Base-by-base conservation (phyloP, 2,113 vertebrate genomes). In the Perca fluviatilis region DNA sequence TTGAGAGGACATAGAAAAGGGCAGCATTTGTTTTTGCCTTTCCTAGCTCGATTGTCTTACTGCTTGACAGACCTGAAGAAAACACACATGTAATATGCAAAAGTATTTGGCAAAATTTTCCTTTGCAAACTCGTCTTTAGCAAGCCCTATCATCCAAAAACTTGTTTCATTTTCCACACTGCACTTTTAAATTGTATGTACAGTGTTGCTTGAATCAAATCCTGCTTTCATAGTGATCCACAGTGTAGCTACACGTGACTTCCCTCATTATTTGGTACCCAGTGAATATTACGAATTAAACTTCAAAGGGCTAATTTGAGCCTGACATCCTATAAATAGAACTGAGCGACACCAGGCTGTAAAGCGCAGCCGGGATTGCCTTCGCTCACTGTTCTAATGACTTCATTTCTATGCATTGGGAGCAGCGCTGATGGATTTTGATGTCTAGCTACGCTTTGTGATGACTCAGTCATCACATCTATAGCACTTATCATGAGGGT, bases 361-460 rank as follows among this genome's bases (percentile, higher is more conserved):
- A 74, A 54, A 58, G 74, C 1, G 40, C 83, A 76, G 72, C 53
- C 56, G 71, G 73, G 83, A 65, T 58, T 57, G 74, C 60, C 65
- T 82, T 73, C 51, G 23, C 80, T 89, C 74, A 53, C 67, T 16
- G 15, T 50, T 86, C 68, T 91, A 86, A 90, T 92, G 82, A 85
- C 89, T 89, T 91, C 60, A 92, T 93, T 89, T 92, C 85, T 88
- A 87, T 91, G 87, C 89, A 82, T 53, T 16, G 56, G 60, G 58
- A 51, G 62, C 61, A 66, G 86, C 36, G 15, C 71, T 75, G 87
- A 86, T 87, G 80, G 77, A 90, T 81, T 82, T 75, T 76, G 82
- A 66, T 57, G 49, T 71, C 63, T 68, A 65, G 68, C 79, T 43
- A 63, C 8, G 40, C 82, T 74, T 64, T 57, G 68, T 79, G 84